These are phyloP conservation scores for Rafetus swinhoei DNA, from an alignment of 2,113 vertebrate genomes.

Conservation along the genomic window DNA sequence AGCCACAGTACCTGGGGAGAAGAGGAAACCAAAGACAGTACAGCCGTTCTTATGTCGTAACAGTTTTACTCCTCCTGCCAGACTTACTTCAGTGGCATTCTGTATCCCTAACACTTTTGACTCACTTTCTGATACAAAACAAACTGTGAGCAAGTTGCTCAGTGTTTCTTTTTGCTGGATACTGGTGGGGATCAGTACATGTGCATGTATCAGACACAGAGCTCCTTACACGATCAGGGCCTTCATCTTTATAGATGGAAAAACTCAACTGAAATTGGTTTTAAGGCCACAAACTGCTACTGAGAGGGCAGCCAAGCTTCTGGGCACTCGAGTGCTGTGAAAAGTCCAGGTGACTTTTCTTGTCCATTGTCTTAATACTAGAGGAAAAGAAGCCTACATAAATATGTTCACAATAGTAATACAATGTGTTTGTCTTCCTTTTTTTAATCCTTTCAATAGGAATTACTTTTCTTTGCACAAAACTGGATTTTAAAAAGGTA, in stretches of 20 bases:
- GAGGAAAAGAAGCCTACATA: neutral
- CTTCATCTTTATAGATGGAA: neutral
- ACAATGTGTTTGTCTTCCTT: neutral
- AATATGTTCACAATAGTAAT: neutral
- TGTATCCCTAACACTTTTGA: no score
- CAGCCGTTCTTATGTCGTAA: no score
- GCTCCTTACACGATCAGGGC: neutral
- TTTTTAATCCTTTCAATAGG: neutral
- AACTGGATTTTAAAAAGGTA: neutral
- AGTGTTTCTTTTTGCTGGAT: neutral
- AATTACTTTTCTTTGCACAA: slow-evolving; percentile 4
- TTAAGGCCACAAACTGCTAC: neutral
- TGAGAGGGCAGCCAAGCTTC: neutral
- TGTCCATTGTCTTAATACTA: neutral
- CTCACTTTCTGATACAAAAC: neutral
- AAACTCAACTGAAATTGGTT: neutral
- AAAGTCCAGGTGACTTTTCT: neutral
- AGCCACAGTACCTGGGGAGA: neutral
- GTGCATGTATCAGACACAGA: neutral
- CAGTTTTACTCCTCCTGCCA: neutral
- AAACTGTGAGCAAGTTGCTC: neutral
- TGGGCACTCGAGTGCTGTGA: neutral
- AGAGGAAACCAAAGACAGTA: neutral
- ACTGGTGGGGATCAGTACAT: neutral
- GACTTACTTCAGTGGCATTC: neutral